A percentile compares a stretch with the other conserved stretches of the same genome.
These are phyloP conservation scores for Gymnorhina tibicen DNA, from an alignment of 2,113 vertebrate genomes.

Conservation along the genomic window DNA sequence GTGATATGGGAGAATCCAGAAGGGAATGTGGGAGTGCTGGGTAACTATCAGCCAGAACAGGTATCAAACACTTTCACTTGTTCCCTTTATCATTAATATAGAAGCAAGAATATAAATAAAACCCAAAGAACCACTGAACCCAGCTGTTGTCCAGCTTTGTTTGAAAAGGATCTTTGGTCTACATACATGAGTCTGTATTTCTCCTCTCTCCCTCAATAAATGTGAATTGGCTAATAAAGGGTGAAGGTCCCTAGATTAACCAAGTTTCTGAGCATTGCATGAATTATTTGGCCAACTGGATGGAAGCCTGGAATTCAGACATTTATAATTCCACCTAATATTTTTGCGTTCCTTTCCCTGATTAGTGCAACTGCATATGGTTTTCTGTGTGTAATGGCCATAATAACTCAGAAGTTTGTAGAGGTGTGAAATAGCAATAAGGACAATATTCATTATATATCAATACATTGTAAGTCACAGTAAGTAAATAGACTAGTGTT, in stretches of 20 bases:
- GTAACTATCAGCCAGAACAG: not conserved
- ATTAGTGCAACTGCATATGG: not conserved
- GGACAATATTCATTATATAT: not conserved
- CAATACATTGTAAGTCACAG: not conserved
- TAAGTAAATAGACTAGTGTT: not conserved
- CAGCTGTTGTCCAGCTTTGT: not conserved
- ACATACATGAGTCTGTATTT: not conserved
- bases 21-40: not conserved
- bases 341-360: not conserved
- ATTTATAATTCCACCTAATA: not conserved
- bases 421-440: not conserved
- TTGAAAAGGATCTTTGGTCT: not conserved
- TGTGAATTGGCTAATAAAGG: not conserved
- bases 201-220: not conserved
- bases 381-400: not conserved
- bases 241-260: not conserved
- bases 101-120: not conserved
- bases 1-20: not conserved
- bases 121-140: not conserved
- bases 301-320: not conserved
- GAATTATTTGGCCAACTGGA: not conserved
- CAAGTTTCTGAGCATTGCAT: not conserved
- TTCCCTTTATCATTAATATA: not conserved
- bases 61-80: not conserved
- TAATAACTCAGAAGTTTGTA: not conserved